Evolutionary conservation across 2,797 vertebrate genomes (phyloP), one percentile per base, ranked within the genome.

Genomic region (Neosilurus mollespiculum): DNA sequence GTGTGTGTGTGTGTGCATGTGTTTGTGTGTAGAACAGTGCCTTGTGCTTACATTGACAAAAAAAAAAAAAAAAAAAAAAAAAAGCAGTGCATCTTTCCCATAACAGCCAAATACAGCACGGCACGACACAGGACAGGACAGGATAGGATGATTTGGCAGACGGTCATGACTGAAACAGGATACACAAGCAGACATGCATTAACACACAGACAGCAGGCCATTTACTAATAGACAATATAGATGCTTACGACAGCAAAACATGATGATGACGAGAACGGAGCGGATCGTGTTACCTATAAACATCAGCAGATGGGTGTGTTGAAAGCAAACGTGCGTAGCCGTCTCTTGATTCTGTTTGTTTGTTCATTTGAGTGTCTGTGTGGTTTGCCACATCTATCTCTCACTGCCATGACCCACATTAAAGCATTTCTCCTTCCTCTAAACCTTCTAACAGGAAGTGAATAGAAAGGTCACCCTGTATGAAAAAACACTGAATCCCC

Each of bases 1-100:
- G 14, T 54, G 3, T 43, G 43, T 8, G 8, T 43, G 43, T 16
- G 7, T 9, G 65, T 67, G 64, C 30, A 12, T 65, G 62, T 59
- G 65, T 24, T 18, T 62, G 71, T 54, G 16, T 65, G 43, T 20
- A 15, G 6, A 9, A 24, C 14, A 73, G n/a, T 26, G 49, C 56
- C 43, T 26, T 81, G 26, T 51, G 20, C 14, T 78, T 37, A 49
- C 51, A 54, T 16, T n/a, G 15, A 59, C 26, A 30, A 20, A 81
- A 61, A 81, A 86, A n/a, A n/a, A 30, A 20, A 81, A 61, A 81
- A 86, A 30, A 20, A 81, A 54, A 81, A 86, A 30, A 30, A 85
- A 81, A 77, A 86, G 37, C 20, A 53, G 26, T 4, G 37, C 61
- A 59, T 82, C 75, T 58, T 62, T 84, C 77, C 61, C 34, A 59